phyloP scores from a whole-genome alignment of 1,140 invertebrate species.

The Condylostylus longicornis region DNA sequence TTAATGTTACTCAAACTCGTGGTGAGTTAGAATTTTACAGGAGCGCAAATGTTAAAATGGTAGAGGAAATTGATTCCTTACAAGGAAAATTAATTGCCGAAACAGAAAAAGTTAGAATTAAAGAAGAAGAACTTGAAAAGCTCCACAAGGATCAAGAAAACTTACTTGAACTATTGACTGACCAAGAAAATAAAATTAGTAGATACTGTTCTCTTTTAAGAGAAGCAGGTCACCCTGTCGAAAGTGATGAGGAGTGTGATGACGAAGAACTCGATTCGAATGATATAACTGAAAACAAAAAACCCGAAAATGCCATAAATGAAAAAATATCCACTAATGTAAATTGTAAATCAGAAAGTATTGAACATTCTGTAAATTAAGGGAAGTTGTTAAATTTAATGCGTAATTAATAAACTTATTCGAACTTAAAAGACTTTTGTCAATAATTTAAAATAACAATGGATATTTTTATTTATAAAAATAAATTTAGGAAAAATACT shows the following conservation, averaged over 20 bases:
- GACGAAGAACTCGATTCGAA: no score
- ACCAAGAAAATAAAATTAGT: slow-evolving; percentile 37
- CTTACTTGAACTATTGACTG: slow-evolving; percentile 65
- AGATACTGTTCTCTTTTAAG: slow-evolving; percentile 13
- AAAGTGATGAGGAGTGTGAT: slow-evolving; percentile 5
- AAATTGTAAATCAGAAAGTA: no score
- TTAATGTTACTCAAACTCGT: slow-evolving; percentile 21
- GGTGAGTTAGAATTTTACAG: background rate
- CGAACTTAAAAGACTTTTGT: no score
- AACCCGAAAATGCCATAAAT: no score
- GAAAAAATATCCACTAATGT: no score
- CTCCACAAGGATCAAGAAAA: slow-evolving; percentile 83
- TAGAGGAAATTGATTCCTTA: slow-evolving; percentile 29
- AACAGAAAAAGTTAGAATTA: slow-evolving; percentile 13
- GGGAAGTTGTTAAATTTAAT: no score
- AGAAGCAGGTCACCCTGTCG: slow-evolving; percentile 6
- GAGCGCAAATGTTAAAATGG: slow-evolving; percentile 17
- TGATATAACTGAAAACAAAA: no score
- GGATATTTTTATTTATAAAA: no score
- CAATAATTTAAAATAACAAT: no score
- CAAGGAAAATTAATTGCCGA: slow-evolving; percentile 18
- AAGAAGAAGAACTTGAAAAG: slow-evolving; percentile 41
- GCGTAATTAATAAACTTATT: no score
- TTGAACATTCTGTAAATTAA: no score
- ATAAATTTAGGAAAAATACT: no score